Conservation (phyloP, 2,797 vertebrate genomes). For the Micropoecilia bifurca region DNA sequence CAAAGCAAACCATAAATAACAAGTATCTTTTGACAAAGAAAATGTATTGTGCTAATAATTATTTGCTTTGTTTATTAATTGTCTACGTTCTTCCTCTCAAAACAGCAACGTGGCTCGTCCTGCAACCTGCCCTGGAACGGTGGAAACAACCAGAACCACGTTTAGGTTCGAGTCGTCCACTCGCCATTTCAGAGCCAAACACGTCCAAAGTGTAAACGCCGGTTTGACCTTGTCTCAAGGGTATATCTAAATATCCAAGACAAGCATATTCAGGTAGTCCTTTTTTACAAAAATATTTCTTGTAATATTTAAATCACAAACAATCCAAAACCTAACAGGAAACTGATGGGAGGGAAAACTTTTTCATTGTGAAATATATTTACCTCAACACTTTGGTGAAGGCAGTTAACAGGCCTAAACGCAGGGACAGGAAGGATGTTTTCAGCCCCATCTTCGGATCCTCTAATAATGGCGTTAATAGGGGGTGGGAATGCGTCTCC, state of each 20-base stretch:
- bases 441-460: slow-evolving; percentile 86
- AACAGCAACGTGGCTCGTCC: slow-evolving; percentile 64
- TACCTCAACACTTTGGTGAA: slow-evolving; percentile 85
- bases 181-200: slow-evolving; percentile 56
- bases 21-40: slow-evolving; percentile 64
- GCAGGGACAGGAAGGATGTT: slow-evolving; percentile 78
- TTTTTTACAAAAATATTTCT: background rate
- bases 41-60: slow-evolving; percentile 67
- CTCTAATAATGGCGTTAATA: slow-evolving; percentile 78
- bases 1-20: slow-evolving; percentile 67
- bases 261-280: slow-evolving; percentile 20
- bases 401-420: slow-evolving; percentile 85
- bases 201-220: slow-evolving; percentile 54
- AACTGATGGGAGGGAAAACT: slow-evolving; percentile 64
- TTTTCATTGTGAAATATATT: slow-evolving; percentile 77
- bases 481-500: slow-evolving; percentile 77
- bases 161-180: slow-evolving; percentile 53
- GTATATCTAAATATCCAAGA: slow-evolving; percentile 56
- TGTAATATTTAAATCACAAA: slow-evolving; percentile 25
- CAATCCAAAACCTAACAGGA: slow-evolving; percentile 37
- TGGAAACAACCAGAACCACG: slow-evolving; percentile 55
- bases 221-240: slow-evolving; percentile 81
- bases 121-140: slow-evolving; percentile 36
- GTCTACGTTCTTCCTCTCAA: slow-evolving; percentile 64
- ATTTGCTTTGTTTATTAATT: slow-evolving; percentile 63